phyloP scores from a whole-genome alignment of 2,797 vertebrate genomes.

The Hemitrygon akajei region DNA sequence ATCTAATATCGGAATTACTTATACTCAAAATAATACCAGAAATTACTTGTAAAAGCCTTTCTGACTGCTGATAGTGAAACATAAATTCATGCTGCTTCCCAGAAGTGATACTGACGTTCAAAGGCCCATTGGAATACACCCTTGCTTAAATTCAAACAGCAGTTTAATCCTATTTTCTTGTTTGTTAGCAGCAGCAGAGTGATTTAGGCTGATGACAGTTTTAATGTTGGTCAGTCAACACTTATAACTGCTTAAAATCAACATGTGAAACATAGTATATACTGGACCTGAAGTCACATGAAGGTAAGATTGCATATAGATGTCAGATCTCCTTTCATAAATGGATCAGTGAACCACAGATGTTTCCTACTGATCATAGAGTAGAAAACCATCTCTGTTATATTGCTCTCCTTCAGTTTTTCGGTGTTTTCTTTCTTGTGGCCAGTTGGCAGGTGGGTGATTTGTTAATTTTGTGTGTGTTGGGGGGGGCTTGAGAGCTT shows the following conservation, averaged over 20 bases:
- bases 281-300: too few species aligned
- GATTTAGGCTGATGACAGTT: background rate
- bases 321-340: too few species aligned
- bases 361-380: background rate
- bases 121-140: background rate
- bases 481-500: too few species aligned
- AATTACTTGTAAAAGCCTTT: background rate
- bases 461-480: too few species aligned
- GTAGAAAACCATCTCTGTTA: background rate
- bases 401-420: too few species aligned
- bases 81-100: background rate
- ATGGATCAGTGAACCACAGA: background rate
- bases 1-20: conserved; percentile 6
- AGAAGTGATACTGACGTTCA: background rate
- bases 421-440: too few species aligned
- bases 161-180: background rate
- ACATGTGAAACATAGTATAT: background rate
- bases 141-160: background rate
- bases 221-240: background rate
- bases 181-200: background rate
- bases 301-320: too few species aligned
- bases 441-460: too few species aligned
- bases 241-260: background rate
- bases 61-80: background rate
- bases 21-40: background rate